Conservation (phyloP, 1,140 invertebrate species). For the Drosophila nigrodunni region DNA sequence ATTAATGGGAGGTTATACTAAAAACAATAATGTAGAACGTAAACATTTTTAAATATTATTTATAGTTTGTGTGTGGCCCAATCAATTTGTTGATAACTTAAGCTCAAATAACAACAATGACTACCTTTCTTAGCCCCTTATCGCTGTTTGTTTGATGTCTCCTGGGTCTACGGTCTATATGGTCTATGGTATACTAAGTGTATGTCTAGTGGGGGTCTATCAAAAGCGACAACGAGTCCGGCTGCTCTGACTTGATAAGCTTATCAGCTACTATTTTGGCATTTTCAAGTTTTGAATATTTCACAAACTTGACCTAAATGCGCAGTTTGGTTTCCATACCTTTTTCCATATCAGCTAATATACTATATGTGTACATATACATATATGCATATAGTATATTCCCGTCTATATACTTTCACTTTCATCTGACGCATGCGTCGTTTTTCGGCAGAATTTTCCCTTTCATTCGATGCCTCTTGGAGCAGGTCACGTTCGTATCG, state of each 20-base stretch:
- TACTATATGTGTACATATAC: conserved; percentile 8
- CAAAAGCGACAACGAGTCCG: neutral
- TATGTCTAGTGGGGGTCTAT: conserved; percentile 55
- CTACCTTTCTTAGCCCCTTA: conserved; percentile 13
- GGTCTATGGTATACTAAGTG: neutral
- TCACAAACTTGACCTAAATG: conserved; percentile 73
- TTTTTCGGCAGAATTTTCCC: conserved; percentile 1
- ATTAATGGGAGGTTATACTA: neutral
- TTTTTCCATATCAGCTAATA: conserved; percentile 21
- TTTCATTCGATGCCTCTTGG: conserved; percentile 25
- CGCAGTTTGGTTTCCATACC: conserved; percentile 53
- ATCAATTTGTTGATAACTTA: conserved; percentile 41
- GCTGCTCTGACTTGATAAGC: conserved; percentile 25
- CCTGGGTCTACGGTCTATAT: neutral
- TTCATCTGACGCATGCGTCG: conserved; percentile 66
- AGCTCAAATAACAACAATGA: conserved; percentile 17
- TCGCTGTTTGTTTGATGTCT: conserved; percentile 3
- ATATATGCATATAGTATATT: conserved; percentile 17
- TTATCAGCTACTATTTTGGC: conserved; percentile 49
- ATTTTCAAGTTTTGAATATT: conserved; percentile 55
- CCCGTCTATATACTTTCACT: conserved; percentile 65
- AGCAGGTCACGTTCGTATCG: conserved; percentile 22
- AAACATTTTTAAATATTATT: conserved; percentile 35
- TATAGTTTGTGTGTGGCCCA: conserved; percentile 22
- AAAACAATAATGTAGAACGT: conserved; percentile 9